phyloP scores from a whole-genome alignment of 2,888 invertebrate species.

The Oscheius onirici region DNA sequence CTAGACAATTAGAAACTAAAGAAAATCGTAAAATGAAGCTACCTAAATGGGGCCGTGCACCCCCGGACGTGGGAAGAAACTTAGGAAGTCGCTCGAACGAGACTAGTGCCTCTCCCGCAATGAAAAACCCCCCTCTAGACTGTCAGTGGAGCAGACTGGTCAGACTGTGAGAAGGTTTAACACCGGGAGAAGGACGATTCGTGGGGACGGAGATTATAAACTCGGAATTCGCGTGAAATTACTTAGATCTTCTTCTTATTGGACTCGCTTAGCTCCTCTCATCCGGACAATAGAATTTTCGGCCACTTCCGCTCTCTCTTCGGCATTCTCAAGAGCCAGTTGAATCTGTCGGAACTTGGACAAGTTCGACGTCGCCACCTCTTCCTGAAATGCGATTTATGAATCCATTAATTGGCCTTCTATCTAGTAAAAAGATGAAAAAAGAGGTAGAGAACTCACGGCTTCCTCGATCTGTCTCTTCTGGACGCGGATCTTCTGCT shows the following conservation, averaged over 20 bases:
- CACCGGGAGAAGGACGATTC: background rate
- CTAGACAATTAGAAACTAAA: background rate
- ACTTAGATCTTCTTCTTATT: slow-evolving; percentile 9
- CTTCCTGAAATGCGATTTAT: slow-evolving; percentile 76
- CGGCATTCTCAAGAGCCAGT: slow-evolving; percentile 76
- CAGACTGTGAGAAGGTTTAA: background rate
- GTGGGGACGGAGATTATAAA: slow-evolving; percentile 18
- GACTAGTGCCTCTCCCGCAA: background rate
- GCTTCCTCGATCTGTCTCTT: slow-evolving; percentile 76
- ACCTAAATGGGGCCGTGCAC: slow-evolving; percentile 19
- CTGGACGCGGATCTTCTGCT: slow-evolving; percentile 74
- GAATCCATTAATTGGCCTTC: slow-evolving; percentile 1
- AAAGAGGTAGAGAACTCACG: slow-evolving; percentile 73
- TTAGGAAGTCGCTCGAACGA: slow-evolving; percentile 20
- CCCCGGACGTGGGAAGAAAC: slow-evolving; percentile 19
- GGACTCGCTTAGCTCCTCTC: slow-evolving; percentile 58
- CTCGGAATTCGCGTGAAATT: slow-evolving; percentile 21
- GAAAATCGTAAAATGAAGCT: background rate
- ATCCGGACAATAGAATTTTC: slow-evolving; percentile 74
- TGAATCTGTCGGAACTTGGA: slow-evolving; percentile 88
- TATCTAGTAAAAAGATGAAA: background rate
- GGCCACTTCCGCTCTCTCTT: slow-evolving; percentile 75
- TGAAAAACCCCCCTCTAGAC: background rate
- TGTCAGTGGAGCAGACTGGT: slow-evolving; percentile 23
- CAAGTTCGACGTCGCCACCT: slow-evolving; percentile 95